Evolutionary conservation across 2,113 vertebrate genomes (phyloP).

Genomic region (Myotis yumanensis): DNA sequence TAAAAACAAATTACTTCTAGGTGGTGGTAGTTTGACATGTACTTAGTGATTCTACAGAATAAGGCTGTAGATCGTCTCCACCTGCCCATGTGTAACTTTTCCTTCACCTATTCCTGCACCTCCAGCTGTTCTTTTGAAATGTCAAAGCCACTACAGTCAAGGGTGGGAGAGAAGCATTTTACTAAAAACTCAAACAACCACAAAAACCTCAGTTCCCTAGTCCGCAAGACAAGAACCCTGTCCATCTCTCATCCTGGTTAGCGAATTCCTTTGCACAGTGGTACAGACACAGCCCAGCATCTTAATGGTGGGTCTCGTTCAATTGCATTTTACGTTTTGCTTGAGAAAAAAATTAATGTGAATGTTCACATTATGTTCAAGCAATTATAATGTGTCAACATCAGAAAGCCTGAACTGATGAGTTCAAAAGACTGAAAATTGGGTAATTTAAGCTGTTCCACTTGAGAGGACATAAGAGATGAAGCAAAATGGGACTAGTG

Average conservation of each 20-base stretch:
- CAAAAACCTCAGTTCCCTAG: not conserved
- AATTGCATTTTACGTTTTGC: slow-evolving; percentile 5
- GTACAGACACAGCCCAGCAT: not conserved
- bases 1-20: not conserved
- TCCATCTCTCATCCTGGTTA: not conserved
- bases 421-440: slow-evolving; percentile 24
- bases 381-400: not conserved
- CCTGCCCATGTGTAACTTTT: not conserved
- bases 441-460: not conserved
- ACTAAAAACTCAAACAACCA: not conserved
- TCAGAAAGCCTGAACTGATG: not conserved
- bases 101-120: not conserved
- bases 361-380: not conserved
- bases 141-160: not conserved
- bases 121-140: not conserved
- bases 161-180: not conserved
- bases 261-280: not conserved
- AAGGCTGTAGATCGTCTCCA: not conserved
- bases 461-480: slow-evolving; percentile 8
- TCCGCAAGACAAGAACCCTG: not conserved
- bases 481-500: slow-evolving; percentile 2
- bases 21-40: not conserved
- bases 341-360: not conserved
- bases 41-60: not conserved
- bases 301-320: not conserved